Base-by-base conservation (phyloP, 2,888 invertebrate species). In the Noctua pronuba region DNA sequence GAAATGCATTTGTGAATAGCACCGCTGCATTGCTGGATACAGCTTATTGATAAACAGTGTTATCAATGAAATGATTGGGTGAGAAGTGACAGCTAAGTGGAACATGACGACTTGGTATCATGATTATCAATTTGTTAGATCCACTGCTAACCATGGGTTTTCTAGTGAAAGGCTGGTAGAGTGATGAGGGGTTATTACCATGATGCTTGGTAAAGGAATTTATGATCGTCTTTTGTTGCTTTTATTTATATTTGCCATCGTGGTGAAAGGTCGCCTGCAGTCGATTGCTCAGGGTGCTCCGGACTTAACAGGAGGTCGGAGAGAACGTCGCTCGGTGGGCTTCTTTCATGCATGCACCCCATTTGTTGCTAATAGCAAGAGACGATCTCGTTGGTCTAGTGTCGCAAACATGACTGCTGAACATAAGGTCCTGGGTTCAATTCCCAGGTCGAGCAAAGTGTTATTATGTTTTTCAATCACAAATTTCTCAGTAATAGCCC, bases 1-100 rank as follows among this genome's bases (percentile, higher is more conserved):
- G 46, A 60, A 60, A 52, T 66, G 60, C 66, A 74, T 58, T 74
- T 70, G 55, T 55, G 4, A 24, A 60, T 2, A 55, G 65, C 62
- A 60, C 21, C 49, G 13, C 18, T 62, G 28, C 58, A 24, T 58
- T 28, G 13, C 44, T 82, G 66, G 28, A 44, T n/a, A 21, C 35
- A 7, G 44, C 38, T 13, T 13, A 16, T 73, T 78, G 73, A 55
- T 65, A 55, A 73, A 64, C 52, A 28, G 28, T 55, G 72, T 64
- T 64, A 44, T 52, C 24, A 77, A 60, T 2, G 3, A 46, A 71
- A 79, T 71, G 1, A 52, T 35, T 31, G 78, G 49, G 4, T 44
- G 8, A 31, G 3, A 31, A 2, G 21, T n/a, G 31, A 41, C 31
- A 35, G 35, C 0, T 64, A 13, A 72, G 55, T 79, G 38, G 38